Evolutionary conservation across 2,888 invertebrate species (phyloP), one percentile per base, ranked within the genome.

Genomic region (Eurois occulta): DNA sequence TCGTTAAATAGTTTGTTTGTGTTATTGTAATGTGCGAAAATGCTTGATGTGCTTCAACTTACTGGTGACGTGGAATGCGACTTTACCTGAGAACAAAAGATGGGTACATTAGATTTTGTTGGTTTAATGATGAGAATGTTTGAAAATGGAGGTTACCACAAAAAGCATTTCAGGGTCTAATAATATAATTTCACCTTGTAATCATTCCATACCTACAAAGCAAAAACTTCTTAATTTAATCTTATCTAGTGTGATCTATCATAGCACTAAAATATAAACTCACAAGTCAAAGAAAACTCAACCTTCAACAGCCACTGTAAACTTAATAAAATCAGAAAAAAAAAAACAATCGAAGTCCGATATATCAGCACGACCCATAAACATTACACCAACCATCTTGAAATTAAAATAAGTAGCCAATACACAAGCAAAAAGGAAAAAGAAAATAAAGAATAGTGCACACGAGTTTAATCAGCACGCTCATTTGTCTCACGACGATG

Each of bases 401-500:
- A 65, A 77, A 64, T 72, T 69, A 80, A 81, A 84, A 88, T 84
- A 84, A 88, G 84, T 85, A 81, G 80, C 74, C 62, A n/a, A 83
- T 83, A 73, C 48, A 77, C 48, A 64, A 83, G 60, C 75, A 81
- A 83, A 85, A 87, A 79, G 79, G 75, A 72, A 87, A 86, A 91
- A 89, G 90, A 90, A 91, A 92, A 92, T 90, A 88, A 91, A 92
- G 91, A 90, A 87, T 89, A 87, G 91, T 84, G 83, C 91, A 93
- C 93, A 93, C 88, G 91, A 90, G 90, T 94, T 93, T 94, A 95
- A 95, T 95, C 95, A 95, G 92, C 91, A 91, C 90, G 91, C 93
- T 94, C 94, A 96, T 96, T 96, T 95, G 95, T 95, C 93, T 87
- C 90, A 88, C 84, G 89, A 90, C 90, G 90, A 82, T 86, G 89